Evolutionary conservation across 2,888 invertebrate species (phyloP).

Genomic region (Stratiomys singularior): DNA sequence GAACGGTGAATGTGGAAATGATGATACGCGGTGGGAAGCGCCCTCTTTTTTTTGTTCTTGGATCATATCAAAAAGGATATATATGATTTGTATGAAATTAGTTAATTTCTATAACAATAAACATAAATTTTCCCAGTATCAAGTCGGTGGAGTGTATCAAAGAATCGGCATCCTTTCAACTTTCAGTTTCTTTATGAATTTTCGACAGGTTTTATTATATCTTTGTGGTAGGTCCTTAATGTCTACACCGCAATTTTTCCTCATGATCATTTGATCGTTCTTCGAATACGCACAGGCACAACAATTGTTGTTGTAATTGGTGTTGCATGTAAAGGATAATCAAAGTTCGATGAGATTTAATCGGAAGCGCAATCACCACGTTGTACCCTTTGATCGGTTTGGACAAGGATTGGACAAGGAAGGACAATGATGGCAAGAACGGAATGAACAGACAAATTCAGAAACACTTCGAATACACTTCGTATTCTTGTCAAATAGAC

Average conservation of each 20-base stretch:
- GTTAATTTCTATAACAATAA: slow-evolving; percentile 47
- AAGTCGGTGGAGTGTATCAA: slow-evolving; percentile 12
- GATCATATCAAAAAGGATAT: slow-evolving; percentile 26
- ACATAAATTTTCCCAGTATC: slow-evolving; percentile 39
- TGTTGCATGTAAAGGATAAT: slow-evolving; percentile 26
- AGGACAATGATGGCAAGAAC: too few species aligned
- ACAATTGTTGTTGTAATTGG: neutral
- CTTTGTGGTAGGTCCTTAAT: slow-evolving; percentile 49
- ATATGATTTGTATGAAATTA: slow-evolving; percentile 51
- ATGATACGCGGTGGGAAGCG: slow-evolving; percentile 33
- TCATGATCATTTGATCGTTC: neutral
- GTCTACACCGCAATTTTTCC: slow-evolving; percentile 33
- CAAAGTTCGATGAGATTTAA: too few species aligned
- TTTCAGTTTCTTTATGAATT: slow-evolving; percentile 45
- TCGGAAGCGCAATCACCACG: too few species aligned
- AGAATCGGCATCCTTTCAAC: slow-evolving; percentile 48
- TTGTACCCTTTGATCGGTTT: too few species aligned
- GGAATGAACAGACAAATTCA: too few species aligned
- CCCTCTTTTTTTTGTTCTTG: slow-evolving; percentile 34
- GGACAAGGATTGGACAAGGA: too few species aligned
- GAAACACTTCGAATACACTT: too few species aligned
- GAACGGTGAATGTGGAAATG: slow-evolving; percentile 11
- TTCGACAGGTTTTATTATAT: slow-evolving; percentile 48
- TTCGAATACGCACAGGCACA: slow-evolving; percentile 5
- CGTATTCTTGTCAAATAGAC: too few species aligned